phyloP scores from a whole-genome alignment of 2,888 invertebrate species.

The Gnatocerus cornutus region DNA sequence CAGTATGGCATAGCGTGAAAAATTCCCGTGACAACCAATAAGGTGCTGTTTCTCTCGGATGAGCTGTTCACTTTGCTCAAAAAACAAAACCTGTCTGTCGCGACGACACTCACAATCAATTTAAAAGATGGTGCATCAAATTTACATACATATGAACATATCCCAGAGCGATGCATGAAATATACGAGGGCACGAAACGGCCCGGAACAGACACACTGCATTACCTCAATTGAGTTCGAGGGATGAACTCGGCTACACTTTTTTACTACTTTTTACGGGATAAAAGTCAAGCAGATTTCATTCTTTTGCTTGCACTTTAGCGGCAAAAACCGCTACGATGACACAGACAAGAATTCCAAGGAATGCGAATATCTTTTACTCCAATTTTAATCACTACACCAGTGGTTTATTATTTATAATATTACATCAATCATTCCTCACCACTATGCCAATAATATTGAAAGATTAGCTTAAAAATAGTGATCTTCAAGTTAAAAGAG shows the following conservation, averaged over 20 bases:
- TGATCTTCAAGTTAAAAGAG: too few species aligned
- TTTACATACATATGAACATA: constrained; percentile 64
- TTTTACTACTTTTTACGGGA: too few species aligned
- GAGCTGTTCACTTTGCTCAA: constrained; percentile 33
- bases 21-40: constrained; percentile 49
- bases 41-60: constrained; percentile 36
- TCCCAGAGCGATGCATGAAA: constrained; percentile 56
- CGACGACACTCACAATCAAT: constrained; percentile 64
- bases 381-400: too few species aligned
- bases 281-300: background rate
- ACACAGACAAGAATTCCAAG: too few species aligned
- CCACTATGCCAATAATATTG: too few species aligned
- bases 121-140: constrained; percentile 62
- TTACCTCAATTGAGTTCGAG: constrained; percentile 55
- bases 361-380: too few species aligned
- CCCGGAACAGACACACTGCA: constrained; percentile 57
- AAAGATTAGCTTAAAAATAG: too few species aligned
- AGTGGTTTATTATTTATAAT: too few species aligned
- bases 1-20: constrained; percentile 41
- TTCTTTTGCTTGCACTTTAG: background rate
- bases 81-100: constrained; percentile 54
- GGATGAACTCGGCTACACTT: constrained; percentile 45
- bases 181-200: constrained; percentile 57
- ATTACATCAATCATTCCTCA: too few species aligned
- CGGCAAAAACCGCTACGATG: too few species aligned